These are phyloP conservation scores for Eublepharis macularius DNA, from an alignment of 2,113 vertebrate genomes.

Conservation along the genomic window DNA sequence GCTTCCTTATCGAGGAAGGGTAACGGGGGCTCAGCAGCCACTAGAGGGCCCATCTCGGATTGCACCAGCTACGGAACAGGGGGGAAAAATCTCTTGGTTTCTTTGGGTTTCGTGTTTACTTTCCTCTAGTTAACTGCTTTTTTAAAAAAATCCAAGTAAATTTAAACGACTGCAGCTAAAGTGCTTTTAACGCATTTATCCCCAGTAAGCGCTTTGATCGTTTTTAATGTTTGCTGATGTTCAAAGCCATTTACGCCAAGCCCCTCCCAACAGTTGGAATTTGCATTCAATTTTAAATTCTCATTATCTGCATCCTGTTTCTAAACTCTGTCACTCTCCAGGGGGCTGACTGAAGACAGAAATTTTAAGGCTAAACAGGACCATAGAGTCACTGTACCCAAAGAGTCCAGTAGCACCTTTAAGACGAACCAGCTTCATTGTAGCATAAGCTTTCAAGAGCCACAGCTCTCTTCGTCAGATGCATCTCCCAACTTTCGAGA, in stretches of 20 bases:
- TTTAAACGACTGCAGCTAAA: background rate
- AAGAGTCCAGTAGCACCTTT: too few relatives aligned
- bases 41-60: background rate
- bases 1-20: slow-evolving; percentile 15
- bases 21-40: background rate
- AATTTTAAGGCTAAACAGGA: background rate
- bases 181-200: background rate
- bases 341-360: background rate
- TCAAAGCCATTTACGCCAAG: background rate
- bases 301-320: background rate
- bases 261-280: background rate
- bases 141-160: background rate
- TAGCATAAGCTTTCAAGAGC: too few relatives aligned
- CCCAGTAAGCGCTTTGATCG: background rate
- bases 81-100: background rate
- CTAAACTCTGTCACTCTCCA: background rate
- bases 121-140: background rate
- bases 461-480: too few relatives aligned
- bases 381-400: too few relatives aligned
- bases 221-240: background rate
- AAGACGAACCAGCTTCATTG: too few relatives aligned
- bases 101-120: background rate
- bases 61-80: too few relatives aligned
- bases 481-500: too few relatives aligned
- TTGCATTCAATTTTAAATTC: background rate